Conservation (phyloP, 2,888 invertebrate genomes). For the Heliconius ethilla region DNA sequence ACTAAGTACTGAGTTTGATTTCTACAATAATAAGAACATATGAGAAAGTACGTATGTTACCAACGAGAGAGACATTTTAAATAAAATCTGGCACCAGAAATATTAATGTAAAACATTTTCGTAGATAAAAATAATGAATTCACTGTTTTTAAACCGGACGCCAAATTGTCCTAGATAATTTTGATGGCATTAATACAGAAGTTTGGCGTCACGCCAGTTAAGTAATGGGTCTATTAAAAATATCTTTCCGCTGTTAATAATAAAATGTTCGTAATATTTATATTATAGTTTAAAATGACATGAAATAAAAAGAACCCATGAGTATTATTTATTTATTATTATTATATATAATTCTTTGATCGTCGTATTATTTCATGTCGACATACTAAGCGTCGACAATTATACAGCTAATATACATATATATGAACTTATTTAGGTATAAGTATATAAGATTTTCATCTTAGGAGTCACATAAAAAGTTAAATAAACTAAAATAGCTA, state of each 20-base stretch:
- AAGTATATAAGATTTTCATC: constrained; percentile 21
- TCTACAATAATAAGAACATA: neutral
- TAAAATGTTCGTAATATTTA: constrained; percentile 40
- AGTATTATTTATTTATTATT: constrained; percentile 63
- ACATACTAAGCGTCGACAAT: constrained; percentile 42
- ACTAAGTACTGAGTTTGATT: constrained; percentile 54
- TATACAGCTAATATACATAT: constrained; percentile 22
- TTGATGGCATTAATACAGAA: constrained; percentile 73
- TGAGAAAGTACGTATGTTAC: too few species aligned
- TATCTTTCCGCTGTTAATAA: constrained; percentile 53
- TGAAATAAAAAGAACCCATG: constrained; percentile 50
- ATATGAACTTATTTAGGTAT: constrained; percentile 5
- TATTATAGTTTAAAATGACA: constrained; percentile 38
- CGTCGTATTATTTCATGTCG: constrained; percentile 53
- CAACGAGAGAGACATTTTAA: constrained; percentile 36
- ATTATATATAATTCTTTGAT: constrained; percentile 68
- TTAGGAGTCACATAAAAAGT: constrained; percentile 20
- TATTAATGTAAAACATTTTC: constrained; percentile 60
- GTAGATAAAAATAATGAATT: constrained; percentile 72
- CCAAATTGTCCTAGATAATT: constrained; percentile 79
- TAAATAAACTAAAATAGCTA: constrained; percentile 14
- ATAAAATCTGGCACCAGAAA: constrained; percentile 42
- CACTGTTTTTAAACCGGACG: constrained; percentile 71
- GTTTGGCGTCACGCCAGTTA: constrained; percentile 68
- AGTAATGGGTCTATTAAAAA: constrained; percentile 66